Base-by-base conservation (phyloP, 2,113 vertebrate species). In the Microtus montanus region DNA sequence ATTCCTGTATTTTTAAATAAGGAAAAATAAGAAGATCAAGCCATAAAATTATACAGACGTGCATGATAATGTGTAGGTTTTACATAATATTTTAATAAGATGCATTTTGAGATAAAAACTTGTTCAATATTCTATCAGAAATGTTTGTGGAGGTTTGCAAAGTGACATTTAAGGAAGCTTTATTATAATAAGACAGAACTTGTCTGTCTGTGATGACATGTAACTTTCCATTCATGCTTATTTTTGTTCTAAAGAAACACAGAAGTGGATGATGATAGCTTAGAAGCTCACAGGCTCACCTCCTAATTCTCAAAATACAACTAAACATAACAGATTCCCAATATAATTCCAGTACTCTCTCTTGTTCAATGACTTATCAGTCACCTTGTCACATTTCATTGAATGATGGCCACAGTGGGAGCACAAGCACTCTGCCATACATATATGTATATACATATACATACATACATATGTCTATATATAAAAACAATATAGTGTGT, bases 101-200 rank as follows among this genome's bases (percentile, higher is more conserved):
- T 73, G 38, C n/a, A 91, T 80, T 54, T 64, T 70, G 85, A 84
- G 58, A 5, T 14, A 89, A 89, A 92, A 89, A 49, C 66, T 47
- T 86, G 90, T 54, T 94, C 19, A 89, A 13, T 91, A 87, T 94
- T 83, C 88, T 13, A 13, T 61, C n/a, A 89, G 68, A 83, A 33
- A 64, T n/a, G 44, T 28, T 19, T 90, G 10, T 7, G 10, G 3
- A 47, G 35, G n/a, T 73, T 86, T 44, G 89, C 15, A 68, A 5
- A 89, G 52, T n/a, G 82, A 84, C 6, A 44, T 82, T 38, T 93
- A 88, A 49, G 2, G 64, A 2, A 82, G 5, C 12, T 90, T 94
- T 79, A 79, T 75, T 70, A 74, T 17, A 83, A 84, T 35, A 88
- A 83, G 83, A 71, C 15, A 89, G 64, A 94, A 44, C 3, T 10